Base-by-base conservation (phyloP, 2,797 vertebrate genomes). In the Crossoptilon crossoptilon region DNA sequence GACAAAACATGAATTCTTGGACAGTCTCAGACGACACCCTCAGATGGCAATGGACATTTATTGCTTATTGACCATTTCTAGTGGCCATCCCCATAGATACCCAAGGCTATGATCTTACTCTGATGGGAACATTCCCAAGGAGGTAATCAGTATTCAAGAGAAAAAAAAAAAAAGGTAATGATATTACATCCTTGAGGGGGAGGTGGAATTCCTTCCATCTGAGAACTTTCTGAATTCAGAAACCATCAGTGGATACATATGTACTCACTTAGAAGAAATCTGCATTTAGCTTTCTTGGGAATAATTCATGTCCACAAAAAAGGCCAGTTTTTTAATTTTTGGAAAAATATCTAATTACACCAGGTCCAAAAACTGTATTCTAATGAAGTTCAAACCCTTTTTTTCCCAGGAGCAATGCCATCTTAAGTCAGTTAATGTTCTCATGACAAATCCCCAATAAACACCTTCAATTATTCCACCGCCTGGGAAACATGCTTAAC, bases 371-470 rank as follows among this genome's bases (percentile, higher is more conserved):
- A 88, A 41, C 70, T 78, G 35, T 53, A 4, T 60, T 24, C 48
- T 29, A 64, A 37, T 41, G 39, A 60, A 81, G 23, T 82, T 81
- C 56, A 91, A 85, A 92, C n/a, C 4, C 5, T 59, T 91, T 73
- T 64, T 90, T 80, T 67, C 71, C 59, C 14, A n/a, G 58, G 46
- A 87, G 39, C 3, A 85, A 31, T 27, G 24, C 27, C 14, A 1
- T 70, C 67, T 84, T 48, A 69, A 72, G 37, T 62, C 60, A 79
- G 64, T 82, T 87, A 78, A 67, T 43, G 53, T 81, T 91, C 77
- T 87, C 43, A 62, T 91, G 70, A 91, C 72, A 96, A 91, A 94
- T 82, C 60, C 51, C 60, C 44, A 76, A 37, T 77, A 96, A 96
- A 96, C 81, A 82, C 68, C 75, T 93, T 90, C 87, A 94, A 51